Percentiles rank a stretch among this genome's conserved stretches.
Conservation (phyloP, 2,113 vertebrate genomes). For the Alces alces region DNA sequence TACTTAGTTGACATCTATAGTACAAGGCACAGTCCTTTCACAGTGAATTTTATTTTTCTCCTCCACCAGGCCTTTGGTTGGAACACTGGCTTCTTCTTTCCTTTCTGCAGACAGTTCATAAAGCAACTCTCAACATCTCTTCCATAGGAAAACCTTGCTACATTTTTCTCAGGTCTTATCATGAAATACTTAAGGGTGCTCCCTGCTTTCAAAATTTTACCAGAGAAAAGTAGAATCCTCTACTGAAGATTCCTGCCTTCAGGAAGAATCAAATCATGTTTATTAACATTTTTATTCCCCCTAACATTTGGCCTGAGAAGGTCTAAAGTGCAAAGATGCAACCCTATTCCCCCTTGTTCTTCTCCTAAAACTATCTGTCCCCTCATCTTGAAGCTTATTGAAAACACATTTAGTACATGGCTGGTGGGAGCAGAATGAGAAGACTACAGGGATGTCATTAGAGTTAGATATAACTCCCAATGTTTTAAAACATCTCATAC, state of each 20-base stretch:
- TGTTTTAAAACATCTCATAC: background rate
- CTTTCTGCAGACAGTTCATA: background rate
- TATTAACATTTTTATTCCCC: background rate
- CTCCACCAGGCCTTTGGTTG: accelerated
- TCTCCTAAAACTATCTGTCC: background rate
- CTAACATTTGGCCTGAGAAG: background rate
- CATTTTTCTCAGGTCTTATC: background rate
- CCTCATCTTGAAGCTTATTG: background rate
- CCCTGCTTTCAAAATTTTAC: background rate
- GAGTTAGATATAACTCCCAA: background rate
- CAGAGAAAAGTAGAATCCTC: background rate
- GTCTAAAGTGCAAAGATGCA: background rate
- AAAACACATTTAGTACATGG: background rate
- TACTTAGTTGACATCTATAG: background rate
- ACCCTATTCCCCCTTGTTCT: background rate
- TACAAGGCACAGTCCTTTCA: background rate
- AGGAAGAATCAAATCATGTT: background rate
- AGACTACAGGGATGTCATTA: background rate
- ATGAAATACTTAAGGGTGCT: background rate
- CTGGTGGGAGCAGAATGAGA: background rate
- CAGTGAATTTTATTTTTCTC: background rate
- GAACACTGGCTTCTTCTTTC: background rate
- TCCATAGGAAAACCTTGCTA: background rate
- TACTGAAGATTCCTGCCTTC: background rate
- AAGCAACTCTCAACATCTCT: background rate